Evolutionary conservation across 2,888 invertebrate genomes (phyloP), one percentile per base, ranked within the genome.

Genomic region (Lochmaea capreae): DNA sequence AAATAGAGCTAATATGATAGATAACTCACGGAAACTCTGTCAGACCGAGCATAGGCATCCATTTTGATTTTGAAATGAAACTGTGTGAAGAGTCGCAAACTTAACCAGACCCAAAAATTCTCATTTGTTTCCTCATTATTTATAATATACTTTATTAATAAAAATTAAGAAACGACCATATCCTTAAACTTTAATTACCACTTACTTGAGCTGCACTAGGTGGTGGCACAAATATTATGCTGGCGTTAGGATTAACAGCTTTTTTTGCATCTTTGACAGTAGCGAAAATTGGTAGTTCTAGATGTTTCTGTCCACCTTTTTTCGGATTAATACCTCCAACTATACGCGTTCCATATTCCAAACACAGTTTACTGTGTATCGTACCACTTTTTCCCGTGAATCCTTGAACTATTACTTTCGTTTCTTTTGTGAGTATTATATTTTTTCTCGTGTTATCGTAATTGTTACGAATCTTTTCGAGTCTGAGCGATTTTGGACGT

Each of bases 271-370:
- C 91, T 82, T 87, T 87, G 0, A 94, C 93, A 66, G 89, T 87
- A 57, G 87, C 87, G 77, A 89, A 89, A 4, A 89, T 89, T 18
- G 96, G 96, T 73, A 93, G 88, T 76, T 92, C 93, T 72, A 97
- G 89, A 88, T 97, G 97, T 72, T 90, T 91, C 77, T 91, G 89
- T 46, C 96, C 96, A 59, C 93, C 96, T 87, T 96, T 97, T 73
- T 93, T 94, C 12, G 93, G 93, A 66, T 90, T 91, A 62, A 92
- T 90, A 75, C 93, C 97, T 73, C 97, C 97, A 69, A 97, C 96
- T 81, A 97, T 87, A 79, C 92, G 91, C 0, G 95, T 94, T 65
- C 94, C 94, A 90, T 95, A 95, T 79, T 94, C 93, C 67, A 96
- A 88, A 42, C 94, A 93, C 84, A 93, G 92, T 83, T 93, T 90